These are phyloP conservation scores for Scophthalmus maximus DNA, from an alignment of 2,113 vertebrate genomes.

Conservation along the genomic window DNA sequence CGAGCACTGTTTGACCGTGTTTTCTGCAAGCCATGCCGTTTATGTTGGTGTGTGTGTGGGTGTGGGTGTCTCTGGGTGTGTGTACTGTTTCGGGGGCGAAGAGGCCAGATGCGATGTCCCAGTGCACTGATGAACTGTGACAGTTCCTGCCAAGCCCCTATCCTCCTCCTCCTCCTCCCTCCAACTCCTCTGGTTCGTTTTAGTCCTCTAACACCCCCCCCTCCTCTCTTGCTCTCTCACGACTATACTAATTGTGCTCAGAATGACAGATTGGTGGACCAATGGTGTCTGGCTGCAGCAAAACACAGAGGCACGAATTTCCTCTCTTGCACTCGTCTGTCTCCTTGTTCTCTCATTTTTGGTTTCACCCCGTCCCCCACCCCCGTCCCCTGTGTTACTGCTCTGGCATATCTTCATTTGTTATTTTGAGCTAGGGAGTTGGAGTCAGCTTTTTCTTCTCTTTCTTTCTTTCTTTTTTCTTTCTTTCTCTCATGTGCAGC, in stretches of 20 bases:
- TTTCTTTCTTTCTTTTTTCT: neutral
- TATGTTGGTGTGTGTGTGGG: constrained; percentile 38
- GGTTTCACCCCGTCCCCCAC: neutral
- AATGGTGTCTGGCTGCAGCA: constrained; percentile 53
- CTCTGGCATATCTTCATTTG: constrained; percentile 52
- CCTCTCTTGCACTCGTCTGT: neutral
- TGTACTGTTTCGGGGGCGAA: constrained; percentile 36
- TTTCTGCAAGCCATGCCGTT: constrained; percentile 49
- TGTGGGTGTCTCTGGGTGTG: constrained; percentile 31
- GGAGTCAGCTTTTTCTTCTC: constrained; percentile 57
- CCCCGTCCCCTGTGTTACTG: constrained; percentile 21
- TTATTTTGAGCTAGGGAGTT: constrained; percentile 64
- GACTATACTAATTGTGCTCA: constrained; percentile 62
- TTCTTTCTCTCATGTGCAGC: constrained; percentile 16
- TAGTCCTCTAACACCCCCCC: constrained; percentile 28
- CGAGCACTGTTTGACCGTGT: constrained; percentile 40
- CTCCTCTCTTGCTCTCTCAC: constrained; percentile 6
- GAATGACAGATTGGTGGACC: constrained; percentile 58
- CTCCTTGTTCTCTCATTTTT: constrained; percentile 1
- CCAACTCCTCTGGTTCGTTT: constrained; percentile 46
- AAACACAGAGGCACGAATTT: constrained; percentile 30
- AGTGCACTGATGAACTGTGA: constrained; percentile 76
- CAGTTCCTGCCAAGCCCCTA: constrained; percentile 67
- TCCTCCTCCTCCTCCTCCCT: neutral
- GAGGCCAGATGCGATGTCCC: constrained; percentile 69